phyloP scores from a whole-genome alignment of 2,113 vertebrate species.

The Bombycilla garrulus region DNA sequence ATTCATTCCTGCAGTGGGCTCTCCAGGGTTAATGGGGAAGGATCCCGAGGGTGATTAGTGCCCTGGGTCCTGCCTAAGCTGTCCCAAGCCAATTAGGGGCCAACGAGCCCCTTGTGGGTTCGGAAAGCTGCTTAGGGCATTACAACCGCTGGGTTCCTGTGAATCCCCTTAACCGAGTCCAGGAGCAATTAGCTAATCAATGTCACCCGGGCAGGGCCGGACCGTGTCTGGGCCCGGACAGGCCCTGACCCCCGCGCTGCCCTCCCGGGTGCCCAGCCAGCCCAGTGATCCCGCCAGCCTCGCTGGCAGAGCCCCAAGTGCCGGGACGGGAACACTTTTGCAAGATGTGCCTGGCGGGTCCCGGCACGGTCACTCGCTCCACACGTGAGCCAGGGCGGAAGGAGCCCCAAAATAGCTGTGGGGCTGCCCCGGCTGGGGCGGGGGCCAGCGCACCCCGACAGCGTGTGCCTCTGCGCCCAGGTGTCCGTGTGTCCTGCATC shows the following conservation, averaged over 20 bases:
- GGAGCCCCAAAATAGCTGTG: neutral
- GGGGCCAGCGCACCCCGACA: neutral
- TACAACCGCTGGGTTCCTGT: fast-evolving
- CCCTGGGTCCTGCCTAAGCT: neutral
- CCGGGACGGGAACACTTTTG: neutral
- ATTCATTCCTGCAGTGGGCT: neutral
- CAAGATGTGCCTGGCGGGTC: neutral
- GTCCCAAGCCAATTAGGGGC: slow-evolving; percentile 36
- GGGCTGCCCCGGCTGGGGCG: neutral
- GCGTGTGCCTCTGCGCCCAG: fast-evolving
- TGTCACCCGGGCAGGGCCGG: neutral
- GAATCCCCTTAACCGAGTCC: slow-evolving; percentile 12
- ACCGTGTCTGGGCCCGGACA: fast-evolving
- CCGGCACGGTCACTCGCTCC: neutral
- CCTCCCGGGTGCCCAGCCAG: neutral
- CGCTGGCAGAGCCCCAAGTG: neutral
- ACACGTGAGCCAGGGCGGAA: neutral
- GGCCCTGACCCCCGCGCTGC: fast-evolving
- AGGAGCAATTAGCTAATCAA: slow-evolving; percentile 24
- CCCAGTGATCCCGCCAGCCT: neutral
- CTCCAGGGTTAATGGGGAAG: neutral
- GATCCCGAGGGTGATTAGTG: neutral
- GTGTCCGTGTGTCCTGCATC: fast-evolving
- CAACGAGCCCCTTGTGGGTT: neutral
- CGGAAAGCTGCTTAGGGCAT: neutral